Evolutionary conservation across 2,888 invertebrate genomes (phyloP).

Genomic region (Acleris cristana): DNA sequence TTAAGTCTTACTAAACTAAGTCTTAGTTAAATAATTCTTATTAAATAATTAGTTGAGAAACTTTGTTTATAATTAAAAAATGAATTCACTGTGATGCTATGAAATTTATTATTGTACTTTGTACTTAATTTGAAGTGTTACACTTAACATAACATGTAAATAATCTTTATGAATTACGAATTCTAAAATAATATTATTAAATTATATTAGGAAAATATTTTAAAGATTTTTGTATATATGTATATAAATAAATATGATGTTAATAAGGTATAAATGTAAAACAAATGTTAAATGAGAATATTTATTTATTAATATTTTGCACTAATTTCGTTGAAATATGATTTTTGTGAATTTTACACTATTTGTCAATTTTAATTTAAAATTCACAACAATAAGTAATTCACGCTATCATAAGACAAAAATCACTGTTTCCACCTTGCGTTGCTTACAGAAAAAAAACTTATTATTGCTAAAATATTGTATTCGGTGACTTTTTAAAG

Average conservation of each 20-base stretch:
- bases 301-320: slow-evolving; percentile 29
- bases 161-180: slow-evolving; percentile 42
- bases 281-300: slow-evolving; percentile 37
- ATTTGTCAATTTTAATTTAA: neutral
- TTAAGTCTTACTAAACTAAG: slow-evolving; percentile 16
- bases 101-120: slow-evolving; percentile 61
- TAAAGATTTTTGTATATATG: slow-evolving; percentile 51
- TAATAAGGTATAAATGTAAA: slow-evolving; percentile 33
- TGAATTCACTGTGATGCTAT: slow-evolving; percentile 82
- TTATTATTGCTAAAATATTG: slow-evolving; percentile 39
- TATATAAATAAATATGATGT: slow-evolving; percentile 42
- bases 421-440: neutral
- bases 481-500: slow-evolving; percentile 72
- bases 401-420: slow-evolving; percentile 1
- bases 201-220: slow-evolving; percentile 46
- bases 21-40: slow-evolving; percentile 12
- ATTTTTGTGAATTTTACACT: neutral
- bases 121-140: slow-evolving; percentile 47
- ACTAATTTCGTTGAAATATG: neutral
- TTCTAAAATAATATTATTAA: slow-evolving; percentile 40
- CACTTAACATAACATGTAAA: slow-evolving; percentile 43
- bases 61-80: slow-evolving; percentile 46
- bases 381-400: neutral
- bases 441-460: neutral
- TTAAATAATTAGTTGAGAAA: slow-evolving; percentile 27